A percentile compares a stretch with the other conserved stretches of the same genome.
Conservation (phyloP, 2,888 invertebrate genomes). For the Sarcophaga subvicina region DNA sequence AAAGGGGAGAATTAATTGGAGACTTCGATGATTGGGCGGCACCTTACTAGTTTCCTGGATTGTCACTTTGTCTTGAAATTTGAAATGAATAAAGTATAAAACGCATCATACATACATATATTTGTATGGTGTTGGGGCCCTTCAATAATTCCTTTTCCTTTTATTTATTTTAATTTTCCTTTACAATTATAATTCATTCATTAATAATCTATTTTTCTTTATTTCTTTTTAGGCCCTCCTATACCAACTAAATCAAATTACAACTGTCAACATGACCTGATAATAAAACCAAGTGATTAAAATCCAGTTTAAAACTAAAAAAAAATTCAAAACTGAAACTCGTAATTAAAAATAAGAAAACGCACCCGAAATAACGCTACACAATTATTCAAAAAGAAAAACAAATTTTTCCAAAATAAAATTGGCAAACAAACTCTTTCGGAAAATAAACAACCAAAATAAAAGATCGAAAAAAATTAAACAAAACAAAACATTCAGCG, state of each 20-base stretch:
- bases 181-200: too few species aligned
- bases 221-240: conserved; percentile 44
- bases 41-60: too few species aligned
- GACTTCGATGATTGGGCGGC: too few species aligned
- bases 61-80: too few species aligned
- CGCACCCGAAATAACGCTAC: conserved; percentile 70
- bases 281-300: conserved; percentile 11
- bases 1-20: too few species aligned
- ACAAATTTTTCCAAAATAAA: conserved; percentile 22
- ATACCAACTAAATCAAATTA: conserved; percentile 33
- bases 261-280: conserved; percentile 56
- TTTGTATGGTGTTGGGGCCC: too few species aligned
- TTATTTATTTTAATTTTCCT: not conserved
- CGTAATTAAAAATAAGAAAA: conserved; percentile 2
- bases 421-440: conserved; percentile 58
- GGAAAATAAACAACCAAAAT: conserved; percentile 34
- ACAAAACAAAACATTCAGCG: conserved; percentile 31
- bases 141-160: not conserved
- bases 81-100: too few species aligned
- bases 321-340: conserved; percentile 9
- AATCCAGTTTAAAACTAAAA: not conserved
- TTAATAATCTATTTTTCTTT: not conserved
- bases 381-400: conserved; percentile 43
- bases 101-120: too few species aligned
- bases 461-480: conserved; percentile 30